phyloP scores from a whole-genome alignment of 2,113 vertebrate species.

The Gnathonemus longibarbis region DNA sequence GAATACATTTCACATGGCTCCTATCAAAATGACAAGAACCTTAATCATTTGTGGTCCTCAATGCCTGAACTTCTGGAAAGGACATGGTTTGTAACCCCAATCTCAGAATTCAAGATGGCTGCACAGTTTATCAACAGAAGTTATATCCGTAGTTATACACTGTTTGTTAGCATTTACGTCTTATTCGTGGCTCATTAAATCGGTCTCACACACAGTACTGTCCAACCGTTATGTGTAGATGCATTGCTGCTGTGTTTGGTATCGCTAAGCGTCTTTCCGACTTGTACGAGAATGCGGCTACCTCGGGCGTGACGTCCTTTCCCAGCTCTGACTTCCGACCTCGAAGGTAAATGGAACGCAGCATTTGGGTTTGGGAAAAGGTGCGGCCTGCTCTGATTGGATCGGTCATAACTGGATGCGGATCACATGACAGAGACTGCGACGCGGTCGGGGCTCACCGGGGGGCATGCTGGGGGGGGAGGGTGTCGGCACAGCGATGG shows the following conservation, averaged over 20 bases:
- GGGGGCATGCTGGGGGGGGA: conserved; percentile 84
- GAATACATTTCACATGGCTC: neutral
- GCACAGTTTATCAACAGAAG: neutral
- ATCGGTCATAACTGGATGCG: neutral
- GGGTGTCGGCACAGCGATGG: conserved; percentile 94
- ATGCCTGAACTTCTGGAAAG: neutral
- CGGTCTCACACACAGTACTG: neutral
- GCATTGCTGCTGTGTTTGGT: neutral
- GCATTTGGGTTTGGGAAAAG: neutral
- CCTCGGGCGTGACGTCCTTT: neutral
- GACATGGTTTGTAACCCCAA: neutral
- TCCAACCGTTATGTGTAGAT: neutral
- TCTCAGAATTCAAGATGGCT: neutral
- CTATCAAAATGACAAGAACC: neutral
- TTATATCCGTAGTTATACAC: neutral
- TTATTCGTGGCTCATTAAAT: neutral
- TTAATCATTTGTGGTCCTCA: neutral
- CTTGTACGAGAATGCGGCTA: neutral
- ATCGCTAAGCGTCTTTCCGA: neutral
- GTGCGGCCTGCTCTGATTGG: neutral
- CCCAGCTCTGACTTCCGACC: neutral
- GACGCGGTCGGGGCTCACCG: conserved; percentile 55
- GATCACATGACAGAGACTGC: neutral
- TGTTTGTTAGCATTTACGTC: neutral
- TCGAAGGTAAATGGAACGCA: neutral